Percentiles rank a stretch among this genome's conserved stretches.
These are phyloP conservation scores for Heliconius erato DNA, from an alignment of 2,888 invertebrate species.

Conservation along the genomic window DNA sequence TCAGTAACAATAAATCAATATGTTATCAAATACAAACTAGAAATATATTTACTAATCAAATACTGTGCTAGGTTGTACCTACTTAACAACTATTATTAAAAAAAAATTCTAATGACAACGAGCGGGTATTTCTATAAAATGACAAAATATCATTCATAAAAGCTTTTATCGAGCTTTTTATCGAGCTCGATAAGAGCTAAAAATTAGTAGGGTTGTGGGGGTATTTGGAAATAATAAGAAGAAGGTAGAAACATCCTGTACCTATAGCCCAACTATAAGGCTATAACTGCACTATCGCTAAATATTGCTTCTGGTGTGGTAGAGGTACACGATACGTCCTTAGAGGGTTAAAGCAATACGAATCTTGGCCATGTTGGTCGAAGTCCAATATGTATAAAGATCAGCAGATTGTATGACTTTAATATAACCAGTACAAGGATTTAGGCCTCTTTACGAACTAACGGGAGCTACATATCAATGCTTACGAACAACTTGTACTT, in stretches of 20 bases:
- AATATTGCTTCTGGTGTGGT: slow-evolving; percentile 2
- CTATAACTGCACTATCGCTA: not conserved
- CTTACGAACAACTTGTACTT: not conserved
- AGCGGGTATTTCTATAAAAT: not conserved
- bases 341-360: not conserved
- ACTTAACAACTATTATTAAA: not conserved
- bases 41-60: slow-evolving; percentile 4
- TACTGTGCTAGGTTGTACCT: slow-evolving; percentile 10
- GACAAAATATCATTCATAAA: not conserved
- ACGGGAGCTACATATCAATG: not conserved
- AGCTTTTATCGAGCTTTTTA: no score
- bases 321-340: not conserved
- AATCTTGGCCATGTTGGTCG: slow-evolving; percentile 57
- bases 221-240: slow-evolving; percentile 52
- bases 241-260: slow-evolving; percentile 80
- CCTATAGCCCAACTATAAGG: slow-evolving; percentile 47
- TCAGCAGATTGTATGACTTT: not conserved
- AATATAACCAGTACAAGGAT: not conserved
- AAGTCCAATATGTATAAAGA: slow-evolving; percentile 17
- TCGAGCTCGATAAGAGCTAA: not conserved
- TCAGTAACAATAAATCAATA: slow-evolving; percentile 15
- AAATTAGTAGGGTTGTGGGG: not conserved
- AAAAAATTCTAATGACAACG: not conserved
- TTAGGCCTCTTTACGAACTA: slow-evolving; percentile 15
- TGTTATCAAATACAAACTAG: slow-evolving; percentile 9